A percentile compares a stretch with the other conserved stretches of the same genome.
phyloP scores from a whole-genome alignment of 1,140 invertebrate species.

The Meloidogyne floridensis region DNA sequence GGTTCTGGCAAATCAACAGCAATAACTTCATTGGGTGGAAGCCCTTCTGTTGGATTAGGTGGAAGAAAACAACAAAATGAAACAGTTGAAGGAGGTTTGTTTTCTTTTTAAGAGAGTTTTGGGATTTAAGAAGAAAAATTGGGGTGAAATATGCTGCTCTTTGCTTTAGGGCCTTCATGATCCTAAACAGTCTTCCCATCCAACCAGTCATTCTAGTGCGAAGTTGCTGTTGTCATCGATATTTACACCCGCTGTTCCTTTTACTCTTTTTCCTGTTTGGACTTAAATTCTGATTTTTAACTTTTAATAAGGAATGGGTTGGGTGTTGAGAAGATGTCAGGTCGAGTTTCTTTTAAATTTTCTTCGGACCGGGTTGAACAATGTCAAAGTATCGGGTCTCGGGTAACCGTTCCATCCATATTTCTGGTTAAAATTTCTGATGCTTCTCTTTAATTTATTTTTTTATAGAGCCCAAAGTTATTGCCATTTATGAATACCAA shows the following conservation, averaged over 20 bases:
- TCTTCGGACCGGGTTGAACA: too few relatives aligned
- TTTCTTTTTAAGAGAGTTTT: neutral
- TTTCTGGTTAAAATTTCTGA: neutral
- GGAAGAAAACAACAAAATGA: constrained; percentile 10
- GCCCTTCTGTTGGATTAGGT: neutral
- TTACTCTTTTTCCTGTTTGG: neutral
- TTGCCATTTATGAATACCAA: constrained; percentile 56
- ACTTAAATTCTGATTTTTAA: neutral
- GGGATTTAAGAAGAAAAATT: neutral
- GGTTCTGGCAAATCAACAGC: neutral
- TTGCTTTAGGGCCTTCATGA: too few relatives aligned
- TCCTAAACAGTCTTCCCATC: too few relatives aligned
- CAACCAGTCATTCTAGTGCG: too few relatives aligned
- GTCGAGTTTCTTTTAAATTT: too few relatives aligned
- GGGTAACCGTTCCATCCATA: neutral
- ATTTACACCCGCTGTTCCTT: too few relatives aligned
- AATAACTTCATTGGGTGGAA: constrained; percentile 14
- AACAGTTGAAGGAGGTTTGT: neutral
- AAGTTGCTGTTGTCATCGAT: too few relatives aligned
- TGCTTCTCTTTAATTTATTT: neutral
- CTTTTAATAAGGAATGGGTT: neutral
- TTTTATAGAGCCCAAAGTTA: constrained; percentile 43
- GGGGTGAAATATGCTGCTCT: too few relatives aligned
- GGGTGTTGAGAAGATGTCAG: too few relatives aligned
- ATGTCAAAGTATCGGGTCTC: too few relatives aligned